phyloP scores from a whole-genome alignment of 2,113 vertebrate genomes.

The Phalacrocorax pelagicus region DNA sequence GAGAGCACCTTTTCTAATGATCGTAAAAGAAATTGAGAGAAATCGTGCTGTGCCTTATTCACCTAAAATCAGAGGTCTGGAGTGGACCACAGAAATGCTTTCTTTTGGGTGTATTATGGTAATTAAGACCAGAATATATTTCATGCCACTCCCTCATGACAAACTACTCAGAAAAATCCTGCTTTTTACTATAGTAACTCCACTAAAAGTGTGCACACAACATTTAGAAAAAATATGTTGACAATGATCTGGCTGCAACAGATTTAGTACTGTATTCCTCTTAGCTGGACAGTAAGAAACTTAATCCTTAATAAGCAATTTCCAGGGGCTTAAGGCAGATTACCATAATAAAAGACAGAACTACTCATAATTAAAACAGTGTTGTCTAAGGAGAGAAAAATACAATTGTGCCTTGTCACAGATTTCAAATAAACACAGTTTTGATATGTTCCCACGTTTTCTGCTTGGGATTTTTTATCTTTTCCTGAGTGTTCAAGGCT shows the following conservation, averaged over 20 bases:
- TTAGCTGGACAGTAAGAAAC: not conserved
- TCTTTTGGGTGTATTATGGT: not conserved
- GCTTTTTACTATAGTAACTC: not conserved
- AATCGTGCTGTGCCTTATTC: not conserved
- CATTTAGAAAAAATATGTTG: not conserved
- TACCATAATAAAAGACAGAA: not conserved
- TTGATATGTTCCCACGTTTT: slow-evolving; percentile 17
- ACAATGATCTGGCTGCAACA: not conserved
- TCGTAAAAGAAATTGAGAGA: not conserved
- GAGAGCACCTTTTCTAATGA: accelerated
- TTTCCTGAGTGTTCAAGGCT: not conserved
- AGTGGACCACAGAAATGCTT: not conserved
- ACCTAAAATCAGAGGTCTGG: not conserved
- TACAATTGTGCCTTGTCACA: not conserved
- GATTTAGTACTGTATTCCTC: not conserved
- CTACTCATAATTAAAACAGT: not conserved
- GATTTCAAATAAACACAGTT: slow-evolving; percentile 36
- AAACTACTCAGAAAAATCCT: not conserved
- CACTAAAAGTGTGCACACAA: not conserved
- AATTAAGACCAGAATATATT: not conserved
- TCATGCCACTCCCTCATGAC: not conserved
- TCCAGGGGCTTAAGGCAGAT: not conserved
- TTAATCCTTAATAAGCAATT: not conserved
- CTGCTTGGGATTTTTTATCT: slow-evolving; percentile 24
- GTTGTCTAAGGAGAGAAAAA: not conserved